A percentile compares a stretch with the other conserved stretches of the same genome.
These are phyloP conservation scores for Hirtodrosophila trivittata DNA, from an alignment of 2,888 invertebrate genomes.

Conservation along the genomic window DNA sequence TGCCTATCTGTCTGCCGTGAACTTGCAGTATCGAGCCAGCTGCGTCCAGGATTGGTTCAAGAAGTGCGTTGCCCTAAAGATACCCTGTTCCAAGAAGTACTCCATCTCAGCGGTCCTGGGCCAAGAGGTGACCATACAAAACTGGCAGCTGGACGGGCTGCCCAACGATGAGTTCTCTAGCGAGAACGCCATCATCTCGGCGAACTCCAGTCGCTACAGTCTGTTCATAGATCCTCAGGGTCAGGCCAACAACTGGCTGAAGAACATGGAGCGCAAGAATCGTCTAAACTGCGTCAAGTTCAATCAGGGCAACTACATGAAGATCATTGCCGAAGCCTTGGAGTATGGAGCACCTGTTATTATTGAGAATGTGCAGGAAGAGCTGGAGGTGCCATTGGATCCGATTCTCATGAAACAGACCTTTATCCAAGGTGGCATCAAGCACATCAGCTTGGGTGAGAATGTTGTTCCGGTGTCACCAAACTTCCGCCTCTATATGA, in stretches of 20 bases:
- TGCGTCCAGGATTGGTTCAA: conserved; percentile 89
- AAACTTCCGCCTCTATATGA: conserved; percentile 93
- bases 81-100: conserved; percentile 91
- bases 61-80: conserved; percentile 87
- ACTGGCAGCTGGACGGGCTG: conserved; percentile 93
- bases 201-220: conserved; percentile 93
- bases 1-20: conserved; percentile 94
- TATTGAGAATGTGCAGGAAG: conserved; percentile 93
- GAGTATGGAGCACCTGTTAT: conserved; percentile 90
- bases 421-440: conserved; percentile 90
- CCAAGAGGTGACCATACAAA: conserved; percentile 89
- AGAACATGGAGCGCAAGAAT: conserved; percentile 89
- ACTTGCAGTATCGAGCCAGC: conserved; percentile 87
- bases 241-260: conserved; percentile 96
- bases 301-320: conserved; percentile 83
- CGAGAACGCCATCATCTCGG: conserved; percentile 94
- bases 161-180: conserved; percentile 93
- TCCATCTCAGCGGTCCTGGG: conserved; percentile 91
- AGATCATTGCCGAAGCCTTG: conserved; percentile 87
- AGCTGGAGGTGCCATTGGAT: conserved; percentile 93
- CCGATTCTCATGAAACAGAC: conserved; percentile 91
- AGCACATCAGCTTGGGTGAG: conserved; percentile 93
- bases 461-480: conserved; percentile 91
- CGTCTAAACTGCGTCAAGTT: conserved; percentile 82
- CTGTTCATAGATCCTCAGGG: conserved; percentile 96